Percentiles rank a stretch among this genome's conserved stretches.
Conservation (phyloP, 2,888 invertebrate genomes). For the Asteroscopus sphinx region DNA sequence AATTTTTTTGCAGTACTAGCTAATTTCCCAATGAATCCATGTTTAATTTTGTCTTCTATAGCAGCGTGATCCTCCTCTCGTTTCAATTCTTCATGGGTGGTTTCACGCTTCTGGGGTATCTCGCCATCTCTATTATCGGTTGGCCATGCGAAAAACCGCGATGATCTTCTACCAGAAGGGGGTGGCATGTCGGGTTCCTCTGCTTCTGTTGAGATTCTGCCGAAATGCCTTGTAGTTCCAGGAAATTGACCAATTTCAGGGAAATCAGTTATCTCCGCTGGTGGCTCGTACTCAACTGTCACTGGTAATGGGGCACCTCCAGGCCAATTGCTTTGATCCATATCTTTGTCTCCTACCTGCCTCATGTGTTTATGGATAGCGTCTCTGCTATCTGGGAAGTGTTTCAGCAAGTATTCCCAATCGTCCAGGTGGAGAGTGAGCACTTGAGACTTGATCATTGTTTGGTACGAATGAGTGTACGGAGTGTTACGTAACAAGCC, state of each 20-base stretch:
- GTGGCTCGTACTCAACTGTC: neutral
- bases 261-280: conserved; percentile 1
- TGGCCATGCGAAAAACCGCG: neutral
- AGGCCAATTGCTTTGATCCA: conserved; percentile 36
- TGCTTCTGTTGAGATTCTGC: neutral
- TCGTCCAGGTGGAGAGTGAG: conserved; percentile 72
- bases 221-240: neutral
- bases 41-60: conserved; percentile 4
- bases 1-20: conserved; percentile 44
- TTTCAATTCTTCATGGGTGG: neutral
- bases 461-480: conserved; percentile 72
- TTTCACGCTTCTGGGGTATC: too few species aligned
- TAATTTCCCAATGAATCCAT: conserved; percentile 28
- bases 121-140: neutral
- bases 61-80: neutral
- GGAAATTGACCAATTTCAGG: conserved; percentile 2
- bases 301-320: conserved; percentile 14
- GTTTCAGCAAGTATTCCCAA: conserved; percentile 75
- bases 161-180: neutral
- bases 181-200: neutral
- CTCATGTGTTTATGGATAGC: conserved; percentile 64
- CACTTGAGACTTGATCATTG: conserved; percentile 72
- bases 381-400: conserved; percentile 73
- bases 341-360: conserved; percentile 17
- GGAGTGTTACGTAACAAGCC: conserved; percentile 71